phyloP scores from a whole-genome alignment of 2,888 invertebrate genomes.

The Trichopria drosophilae region DNA sequence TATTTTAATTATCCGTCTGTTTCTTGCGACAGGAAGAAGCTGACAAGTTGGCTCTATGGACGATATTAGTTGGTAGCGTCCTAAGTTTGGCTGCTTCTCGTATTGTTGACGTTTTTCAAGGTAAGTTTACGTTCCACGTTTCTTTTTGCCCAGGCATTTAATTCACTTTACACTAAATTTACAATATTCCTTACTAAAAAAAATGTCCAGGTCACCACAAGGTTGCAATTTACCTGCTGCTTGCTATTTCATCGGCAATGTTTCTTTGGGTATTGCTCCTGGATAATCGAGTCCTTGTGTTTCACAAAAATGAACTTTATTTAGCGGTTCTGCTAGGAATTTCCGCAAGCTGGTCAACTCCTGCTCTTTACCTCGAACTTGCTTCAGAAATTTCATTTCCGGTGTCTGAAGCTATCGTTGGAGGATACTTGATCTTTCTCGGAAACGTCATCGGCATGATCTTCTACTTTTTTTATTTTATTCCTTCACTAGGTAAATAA shows the following conservation, averaged over 20 bases:
- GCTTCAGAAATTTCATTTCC: conserved; percentile 50
- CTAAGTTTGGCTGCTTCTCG: conserved; percentile 43
- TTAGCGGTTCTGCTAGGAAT: conserved; percentile 45
- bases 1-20: no score
- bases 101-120: conserved; percentile 45
- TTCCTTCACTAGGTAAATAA: conserved; percentile 39
- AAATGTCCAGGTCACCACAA: conserved; percentile 45
- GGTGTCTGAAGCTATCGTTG: conserved; percentile 48
- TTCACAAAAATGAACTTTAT: conserved; percentile 42
- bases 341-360: conserved; percentile 46
- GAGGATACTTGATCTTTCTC: conserved; percentile 49
- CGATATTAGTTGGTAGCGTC: conserved; percentile 44
- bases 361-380: conserved; percentile 48
- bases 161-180: no score
- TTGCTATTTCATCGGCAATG: conserved; percentile 42
- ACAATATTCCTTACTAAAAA: no score
- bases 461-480: conserved; percentile 39
- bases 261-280: conserved; percentile 46
- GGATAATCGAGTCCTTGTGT: conserved; percentile 37
- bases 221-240: conserved; percentile 38
- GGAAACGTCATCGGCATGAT: conserved; percentile 39
- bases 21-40: conserved; percentile 49
- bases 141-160: no score
- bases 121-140: no score
- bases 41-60: conserved; percentile 48